Evolutionary conservation across 1,140 invertebrate species (phyloP), one percentile per base, ranked within the genome.

Genomic region (Neodiprion virginianus): DNA sequence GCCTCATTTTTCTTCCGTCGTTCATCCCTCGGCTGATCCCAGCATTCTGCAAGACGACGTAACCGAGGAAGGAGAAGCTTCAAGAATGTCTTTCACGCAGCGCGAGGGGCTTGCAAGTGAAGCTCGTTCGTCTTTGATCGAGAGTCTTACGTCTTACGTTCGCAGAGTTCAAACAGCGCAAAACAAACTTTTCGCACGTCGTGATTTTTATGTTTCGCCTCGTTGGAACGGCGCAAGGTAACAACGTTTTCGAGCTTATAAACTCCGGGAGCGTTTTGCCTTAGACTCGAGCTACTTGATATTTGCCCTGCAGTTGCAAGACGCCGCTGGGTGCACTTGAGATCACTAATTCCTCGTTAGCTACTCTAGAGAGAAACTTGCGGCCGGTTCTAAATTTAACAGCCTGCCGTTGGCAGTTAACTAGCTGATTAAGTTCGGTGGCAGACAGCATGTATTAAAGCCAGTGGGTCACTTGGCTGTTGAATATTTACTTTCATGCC

Each of bases 331-430:
- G 11, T 61, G 53, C 53, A 61, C 53, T 61, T 61, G 53, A 61
- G 53, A 61, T 61, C 53, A 61, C 53, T 61, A 61, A 61, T 61
- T 61, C n/a, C 53, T 61, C 11, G 53, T 61, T 61, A 61, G 28
- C 28, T 17, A 12, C 53, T 14, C 53, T 61, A 61, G 53, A 61
- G 53, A 61, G 53, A 12, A 61, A 9, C 53, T 61, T 17, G 53
- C 53, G 53, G 53, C 28, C n/a, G 53, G 7, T 61, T 61, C 53
- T 61, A 17, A 17, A 61, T 61, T 61, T 61, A 61, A 17, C 53
- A 17, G n/a, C 11, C 53, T 8, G 53, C 53, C 53, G 53, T 8
- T 61, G 53, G 53, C 53, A 61, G 53, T 12, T 61, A 61, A 61
- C 53, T 61, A 17, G 53, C 53, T 61, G 53, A 61, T 61, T 61